A percentile compares a stretch with the other conserved stretches of the same genome.
These are phyloP conservation scores for Drosophila austrosaltans DNA, from an alignment of 2,888 invertebrate species.

Conservation along the genomic window DNA sequence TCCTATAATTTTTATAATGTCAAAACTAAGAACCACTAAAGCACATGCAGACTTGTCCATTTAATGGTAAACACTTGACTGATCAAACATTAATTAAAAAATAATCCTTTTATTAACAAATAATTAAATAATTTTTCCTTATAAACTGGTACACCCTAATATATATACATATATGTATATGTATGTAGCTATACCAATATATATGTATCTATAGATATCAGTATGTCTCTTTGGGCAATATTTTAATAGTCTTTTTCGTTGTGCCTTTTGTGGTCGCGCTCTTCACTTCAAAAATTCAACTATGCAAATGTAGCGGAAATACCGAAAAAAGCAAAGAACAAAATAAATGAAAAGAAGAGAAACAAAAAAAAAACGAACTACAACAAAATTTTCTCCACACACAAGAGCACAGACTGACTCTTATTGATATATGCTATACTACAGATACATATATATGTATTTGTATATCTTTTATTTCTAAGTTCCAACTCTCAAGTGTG, in stretches of 20 bases:
- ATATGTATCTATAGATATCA: constrained; percentile 1
- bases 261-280: constrained; percentile 10
- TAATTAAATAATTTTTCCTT: background rate
- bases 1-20: too few relatives aligned
- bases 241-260: constrained; percentile 9
- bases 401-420: background rate
- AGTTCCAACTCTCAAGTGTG: constrained; percentile 48
- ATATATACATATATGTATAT: background rate
- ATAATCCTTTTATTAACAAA: too few relatives aligned
- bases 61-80: too few relatives aligned
- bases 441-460: background rate
- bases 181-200: background rate
- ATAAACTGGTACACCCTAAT: background rate
- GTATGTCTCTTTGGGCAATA: constrained; percentile 1
- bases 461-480: constrained; percentile 9
- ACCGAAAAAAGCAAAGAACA: constrained; percentile 33
- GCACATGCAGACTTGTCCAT: too few relatives aligned
- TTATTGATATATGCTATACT: constrained; percentile 3
- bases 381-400: background rate
- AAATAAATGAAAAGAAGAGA: constrained; percentile 21
- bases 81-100: too few relatives aligned
- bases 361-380: background rate
- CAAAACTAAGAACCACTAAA: too few relatives aligned
- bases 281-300: constrained; percentile 46
- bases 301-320: constrained; percentile 76